Percentiles rank a stretch among this genome's conserved stretches.
phyloP scores from a whole-genome alignment of 2,888 invertebrate species.

The Thyatira batis region DNA sequence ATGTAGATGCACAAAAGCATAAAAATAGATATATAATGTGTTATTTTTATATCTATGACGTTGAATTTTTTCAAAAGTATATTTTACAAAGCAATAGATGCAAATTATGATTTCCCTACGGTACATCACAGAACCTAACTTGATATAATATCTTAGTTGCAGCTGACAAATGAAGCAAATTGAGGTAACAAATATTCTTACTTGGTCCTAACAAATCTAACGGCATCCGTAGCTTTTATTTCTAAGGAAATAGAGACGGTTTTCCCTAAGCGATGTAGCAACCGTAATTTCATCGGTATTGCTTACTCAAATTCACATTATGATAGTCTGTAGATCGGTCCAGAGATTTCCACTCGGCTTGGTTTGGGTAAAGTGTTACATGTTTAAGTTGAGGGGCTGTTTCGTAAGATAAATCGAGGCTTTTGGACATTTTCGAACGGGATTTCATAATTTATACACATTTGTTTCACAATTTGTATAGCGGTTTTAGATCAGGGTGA shows the following conservation, averaged over 20 bases:
- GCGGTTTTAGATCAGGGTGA: no score
- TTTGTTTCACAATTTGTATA: not conserved
- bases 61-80: no score
- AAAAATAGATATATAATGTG: no score
- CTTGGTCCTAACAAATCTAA: not conserved
- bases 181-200: not conserved
- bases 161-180: slow-evolving; percentile 2
- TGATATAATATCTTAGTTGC: not conserved
- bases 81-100: no score
- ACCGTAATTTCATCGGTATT: slow-evolving; percentile 20
- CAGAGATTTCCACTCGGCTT: slow-evolving; percentile 36
- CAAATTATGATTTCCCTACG: not conserved
- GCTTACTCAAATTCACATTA: slow-evolving; percentile 34
- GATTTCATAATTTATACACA: not conserved
- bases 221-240: not conserved
- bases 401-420: not conserved
- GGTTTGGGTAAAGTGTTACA: slow-evolving; percentile 26
- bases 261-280: slow-evolving; percentile 13
- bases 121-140: not conserved
- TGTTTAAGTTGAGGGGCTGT: slow-evolving; percentile 12
- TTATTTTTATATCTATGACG: no score
- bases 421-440: not conserved
- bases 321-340: slow-evolving; percentile 38
- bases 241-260: slow-evolving; percentile 19
- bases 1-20: no score